Conservation (phyloP, 2,113 vertebrate genomes). For the Boulengeromyrus knoepffleri region DNA sequence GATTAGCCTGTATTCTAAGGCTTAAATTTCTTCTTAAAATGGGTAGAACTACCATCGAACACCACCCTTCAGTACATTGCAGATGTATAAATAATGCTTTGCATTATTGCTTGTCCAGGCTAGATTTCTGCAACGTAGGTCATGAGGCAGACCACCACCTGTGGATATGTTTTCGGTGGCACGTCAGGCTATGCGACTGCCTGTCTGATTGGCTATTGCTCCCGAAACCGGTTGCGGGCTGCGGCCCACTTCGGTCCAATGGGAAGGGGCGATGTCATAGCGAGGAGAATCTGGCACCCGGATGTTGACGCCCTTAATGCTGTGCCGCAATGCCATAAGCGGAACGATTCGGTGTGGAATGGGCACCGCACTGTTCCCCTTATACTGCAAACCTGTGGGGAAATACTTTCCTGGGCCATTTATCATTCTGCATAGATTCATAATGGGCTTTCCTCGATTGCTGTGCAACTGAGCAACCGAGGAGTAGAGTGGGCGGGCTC, state of each 20-base stretch:
- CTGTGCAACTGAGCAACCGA: background rate
- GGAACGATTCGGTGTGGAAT: background rate
- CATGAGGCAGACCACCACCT: background rate
- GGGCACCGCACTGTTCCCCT: background rate
- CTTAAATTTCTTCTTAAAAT: conserved; percentile 11
- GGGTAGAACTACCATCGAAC: background rate
- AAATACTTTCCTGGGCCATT: background rate
- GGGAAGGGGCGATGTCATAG: background rate
- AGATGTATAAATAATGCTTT: background rate
- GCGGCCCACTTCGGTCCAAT: background rate
- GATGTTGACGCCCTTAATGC: background rate
- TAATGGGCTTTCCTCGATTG: background rate
- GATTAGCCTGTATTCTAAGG: conserved; percentile 21
- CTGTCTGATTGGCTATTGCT: background rate
- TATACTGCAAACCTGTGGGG: background rate
- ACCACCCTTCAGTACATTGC: background rate
- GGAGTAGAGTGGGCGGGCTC: background rate
- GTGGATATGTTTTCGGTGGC: background rate
- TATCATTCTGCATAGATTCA: background rate
- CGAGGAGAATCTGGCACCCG: background rate
- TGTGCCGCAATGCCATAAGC: background rate
- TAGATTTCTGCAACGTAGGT: background rate
- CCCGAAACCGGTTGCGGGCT: background rate
- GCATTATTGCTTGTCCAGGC: background rate
- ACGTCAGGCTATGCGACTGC: background rate